These are phyloP conservation scores for Caenorhabditis inopinata DNA, from an alignment of 1,140 invertebrate species.

Conservation along the genomic window DNA sequence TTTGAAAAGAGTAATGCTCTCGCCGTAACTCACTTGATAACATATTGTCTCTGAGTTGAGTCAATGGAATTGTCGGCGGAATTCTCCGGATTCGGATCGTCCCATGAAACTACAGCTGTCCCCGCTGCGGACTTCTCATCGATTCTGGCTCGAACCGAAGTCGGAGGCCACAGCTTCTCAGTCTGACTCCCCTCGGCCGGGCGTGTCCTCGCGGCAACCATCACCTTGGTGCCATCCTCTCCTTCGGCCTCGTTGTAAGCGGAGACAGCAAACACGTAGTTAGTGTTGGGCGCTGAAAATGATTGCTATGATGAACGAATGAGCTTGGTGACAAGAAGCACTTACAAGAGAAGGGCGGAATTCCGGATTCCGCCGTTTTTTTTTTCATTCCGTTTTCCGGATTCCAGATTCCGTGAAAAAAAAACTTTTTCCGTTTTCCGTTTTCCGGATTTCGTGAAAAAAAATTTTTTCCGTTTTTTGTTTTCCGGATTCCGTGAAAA, in stretches of 20 bases:
- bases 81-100: conserved; percentile 52
- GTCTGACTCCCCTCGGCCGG: conserved; percentile 4
- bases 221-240: conserved; percentile 60
- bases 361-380: too few species aligned
- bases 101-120: conserved; percentile 48
- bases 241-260: conserved; percentile 63
- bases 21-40: conserved; percentile 47
- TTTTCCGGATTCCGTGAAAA: too few species aligned
- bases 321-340: too few species aligned
- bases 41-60: conserved; percentile 43
- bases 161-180: conserved; percentile 43
- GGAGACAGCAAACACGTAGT: conserved; percentile 60
- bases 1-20: too few species aligned
- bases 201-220: conserved; percentile 55
- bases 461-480: too few species aligned
- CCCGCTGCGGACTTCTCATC: conserved; percentile 37
- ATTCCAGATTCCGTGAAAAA: too few species aligned
- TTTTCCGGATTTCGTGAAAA: too few species aligned
- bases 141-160: conserved; percentile 39
- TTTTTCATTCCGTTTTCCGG: too few species aligned
- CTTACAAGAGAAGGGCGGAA: too few species aligned
- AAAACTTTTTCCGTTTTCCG: too few species aligned
- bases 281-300: conserved; percentile 60
- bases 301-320: too few species aligned
- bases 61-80: conserved; percentile 37